Base-by-base conservation (phyloP, 2,113 vertebrate genomes). In the Ornithorhynchus anatinus region DNA sequence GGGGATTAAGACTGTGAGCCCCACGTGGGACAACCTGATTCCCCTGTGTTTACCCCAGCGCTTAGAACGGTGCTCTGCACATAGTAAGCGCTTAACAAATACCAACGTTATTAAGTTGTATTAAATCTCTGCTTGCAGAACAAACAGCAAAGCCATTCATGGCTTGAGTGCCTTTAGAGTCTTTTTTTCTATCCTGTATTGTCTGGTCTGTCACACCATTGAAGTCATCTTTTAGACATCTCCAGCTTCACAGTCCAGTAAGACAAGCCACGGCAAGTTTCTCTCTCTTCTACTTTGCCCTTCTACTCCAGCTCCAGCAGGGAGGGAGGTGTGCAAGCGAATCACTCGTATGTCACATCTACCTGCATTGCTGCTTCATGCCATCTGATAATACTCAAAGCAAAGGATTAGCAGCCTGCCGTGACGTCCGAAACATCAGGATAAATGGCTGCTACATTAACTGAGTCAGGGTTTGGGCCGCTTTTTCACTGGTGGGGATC, bases 401-500 rank as follows among this genome's bases (percentile, higher is more conserved):
- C 64, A 25, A 44, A 45, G 67, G 59, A 71, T 48, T 63, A 29
- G 39, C 62, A 70, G 39, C 38, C 79, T 67, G 61, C 75, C 82
- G 39, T 59, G 77, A 39, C 91, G 70, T 79, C 84, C 72, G 80
- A 92, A 85, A 53, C 71, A 68, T 75, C 75, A 84, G 75, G 85
- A 88, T 80, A 86, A 92, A 85, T 90, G 89, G 87, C 84, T 89
- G 76, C 62, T 78, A 31, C 86, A 59, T 89, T 87, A 90, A 83
- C 78, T 85, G 80, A 56, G 48, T 84, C 75, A 60, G 48, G 42
- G 52, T 67, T 78, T 73, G 39, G 48, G 77, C 85, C 67, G 87
- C 59, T 36, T 40, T 56, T 35, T 58, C 23, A 43, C 88, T 87
- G 88, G 74, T 91, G 67, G 59, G 67, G 59, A 68, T 82, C 48